Evolutionary conservation across 1,140 invertebrate species (phyloP).

Genomic region (Zaprionus tsacasi): DNA sequence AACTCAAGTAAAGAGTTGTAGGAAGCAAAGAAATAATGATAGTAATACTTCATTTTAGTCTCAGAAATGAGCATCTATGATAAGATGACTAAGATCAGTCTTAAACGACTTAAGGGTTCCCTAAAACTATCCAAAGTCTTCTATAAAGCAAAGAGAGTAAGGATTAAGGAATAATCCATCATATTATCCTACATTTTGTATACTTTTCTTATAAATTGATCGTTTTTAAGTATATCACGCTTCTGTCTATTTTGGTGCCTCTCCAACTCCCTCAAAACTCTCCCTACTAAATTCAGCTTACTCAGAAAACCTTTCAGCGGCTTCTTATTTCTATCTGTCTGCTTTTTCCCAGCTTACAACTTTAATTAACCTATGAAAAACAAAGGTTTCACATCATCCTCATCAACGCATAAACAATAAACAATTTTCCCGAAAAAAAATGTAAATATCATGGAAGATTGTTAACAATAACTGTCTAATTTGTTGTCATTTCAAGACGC

Average conservation of each 20-base stretch:
- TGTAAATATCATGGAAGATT: constrained; percentile 81
- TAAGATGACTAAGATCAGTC: too few species aligned
- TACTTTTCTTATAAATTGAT: background rate
- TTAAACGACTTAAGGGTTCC: too few species aligned
- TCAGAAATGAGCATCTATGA: too few species aligned
- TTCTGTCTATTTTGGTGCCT: background rate
- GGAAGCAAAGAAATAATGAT: too few species aligned
- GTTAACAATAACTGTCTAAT: constrained; percentile 82
- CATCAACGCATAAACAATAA: constrained; percentile 56
- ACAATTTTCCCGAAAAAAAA: constrained; percentile 58
- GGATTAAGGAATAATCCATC: background rate
- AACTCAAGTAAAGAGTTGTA: too few species aligned
- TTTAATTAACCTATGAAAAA: constrained; percentile 10
- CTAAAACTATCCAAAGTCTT: too few species aligned
- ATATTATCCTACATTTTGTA: background rate
- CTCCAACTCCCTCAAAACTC: background rate
- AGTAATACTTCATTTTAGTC: too few species aligned
- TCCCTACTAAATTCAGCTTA: background rate
- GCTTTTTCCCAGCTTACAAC: constrained; percentile 1
- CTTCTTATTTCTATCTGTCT: background rate
- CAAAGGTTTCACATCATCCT: constrained; percentile 15
- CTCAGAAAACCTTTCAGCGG: background rate
- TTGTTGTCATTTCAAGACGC: constrained; percentile 72
- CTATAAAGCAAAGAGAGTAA: background rate
- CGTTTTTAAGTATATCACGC: background rate